These are phyloP conservation scores for Ditylenchus dipsaci DNA, from an alignment of 1,140 invertebrate species.

Conservation along the genomic window DNA sequence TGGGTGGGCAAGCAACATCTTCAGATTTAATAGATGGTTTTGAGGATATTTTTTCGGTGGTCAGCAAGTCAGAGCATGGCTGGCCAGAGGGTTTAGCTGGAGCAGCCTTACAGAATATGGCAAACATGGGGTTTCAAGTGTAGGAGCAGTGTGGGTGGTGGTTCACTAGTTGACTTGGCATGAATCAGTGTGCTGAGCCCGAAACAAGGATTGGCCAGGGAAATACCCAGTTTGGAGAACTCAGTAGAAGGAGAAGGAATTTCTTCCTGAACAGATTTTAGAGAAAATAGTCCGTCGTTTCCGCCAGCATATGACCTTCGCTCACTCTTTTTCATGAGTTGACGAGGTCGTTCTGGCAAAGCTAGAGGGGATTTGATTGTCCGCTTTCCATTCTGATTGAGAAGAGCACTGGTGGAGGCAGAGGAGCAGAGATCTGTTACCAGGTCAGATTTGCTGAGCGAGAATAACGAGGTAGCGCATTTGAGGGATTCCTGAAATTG, in stretches of 20 bases:
- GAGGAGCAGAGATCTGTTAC: neutral
- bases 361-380: neutral
- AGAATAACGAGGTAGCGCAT: neutral
- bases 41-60: neutral
- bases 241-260: conserved; percentile 55
- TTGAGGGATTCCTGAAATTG: conserved; percentile 6
- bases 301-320: neutral
- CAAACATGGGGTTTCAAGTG: conserved; percentile 20
- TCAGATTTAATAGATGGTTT: too few relatives aligned
- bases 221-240: conserved; percentile 47
- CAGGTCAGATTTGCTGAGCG: conserved; percentile 12
- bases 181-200: neutral
- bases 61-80: neutral
- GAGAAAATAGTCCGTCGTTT: neutral
- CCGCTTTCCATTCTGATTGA: conserved; percentile 1
- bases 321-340: neutral
- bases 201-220: conserved; percentile 44
- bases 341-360: neutral
- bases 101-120: neutral
- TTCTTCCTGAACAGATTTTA: conserved; percentile 4
- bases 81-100: neutral
- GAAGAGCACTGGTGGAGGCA: neutral
- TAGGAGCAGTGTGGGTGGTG: conserved; percentile 22
- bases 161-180: neutral
- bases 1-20: neutral